Evolutionary conservation across 1,140 invertebrate genomes (phyloP).

Genomic region (Drosophila simulans): DNA sequence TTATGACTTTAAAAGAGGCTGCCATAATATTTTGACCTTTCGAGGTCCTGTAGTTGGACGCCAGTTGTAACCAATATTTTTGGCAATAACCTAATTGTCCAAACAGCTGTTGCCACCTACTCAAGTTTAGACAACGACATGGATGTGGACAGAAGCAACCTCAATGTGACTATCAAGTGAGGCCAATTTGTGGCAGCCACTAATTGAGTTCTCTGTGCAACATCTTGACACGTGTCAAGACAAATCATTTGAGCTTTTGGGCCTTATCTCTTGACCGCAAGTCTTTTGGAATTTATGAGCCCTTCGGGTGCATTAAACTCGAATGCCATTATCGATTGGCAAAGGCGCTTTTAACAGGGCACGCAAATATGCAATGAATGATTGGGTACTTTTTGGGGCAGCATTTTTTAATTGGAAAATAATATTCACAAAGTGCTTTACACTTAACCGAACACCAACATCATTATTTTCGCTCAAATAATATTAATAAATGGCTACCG

Average conservation of each 20-base stretch:
- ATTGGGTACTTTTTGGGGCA: slow-evolving; percentile 12
- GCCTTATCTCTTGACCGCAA: slow-evolving; percentile 29
- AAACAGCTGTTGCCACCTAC: neutral
- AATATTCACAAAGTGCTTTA: slow-evolving; percentile 75
- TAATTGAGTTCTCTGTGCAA: slow-evolving; percentile 70
- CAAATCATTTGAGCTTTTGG: slow-evolving; percentile 36
- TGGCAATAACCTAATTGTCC: slow-evolving; percentile 14
- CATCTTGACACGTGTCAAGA: slow-evolving; percentile 76
- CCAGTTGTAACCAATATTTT: slow-evolving; percentile 21
- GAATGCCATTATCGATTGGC: slow-evolving; percentile 3
- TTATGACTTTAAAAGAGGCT: neutral
- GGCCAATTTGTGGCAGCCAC: slow-evolving; percentile 61
- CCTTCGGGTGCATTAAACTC: slow-evolving; percentile 35
- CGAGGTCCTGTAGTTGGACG: slow-evolving; percentile 7
- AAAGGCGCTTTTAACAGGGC: slow-evolving; percentile 13
- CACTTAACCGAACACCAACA: slow-evolving; percentile 72
- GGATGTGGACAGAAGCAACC: slow-evolving; percentile 24
- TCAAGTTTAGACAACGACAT: slow-evolving; percentile 22
- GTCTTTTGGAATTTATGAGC: slow-evolving; percentile 59
- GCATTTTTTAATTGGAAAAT: slow-evolving; percentile 62
- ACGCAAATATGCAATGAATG: neutral
- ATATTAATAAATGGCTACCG: slow-evolving; percentile 60
- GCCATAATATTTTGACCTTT: neutral
- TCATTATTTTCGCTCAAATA: slow-evolving; percentile 77
- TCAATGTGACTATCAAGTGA: slow-evolving; percentile 46